These are phyloP conservation scores for Euglossa dilemma DNA, from an alignment of 1,140 invertebrate genomes.

Conservation along the genomic window DNA sequence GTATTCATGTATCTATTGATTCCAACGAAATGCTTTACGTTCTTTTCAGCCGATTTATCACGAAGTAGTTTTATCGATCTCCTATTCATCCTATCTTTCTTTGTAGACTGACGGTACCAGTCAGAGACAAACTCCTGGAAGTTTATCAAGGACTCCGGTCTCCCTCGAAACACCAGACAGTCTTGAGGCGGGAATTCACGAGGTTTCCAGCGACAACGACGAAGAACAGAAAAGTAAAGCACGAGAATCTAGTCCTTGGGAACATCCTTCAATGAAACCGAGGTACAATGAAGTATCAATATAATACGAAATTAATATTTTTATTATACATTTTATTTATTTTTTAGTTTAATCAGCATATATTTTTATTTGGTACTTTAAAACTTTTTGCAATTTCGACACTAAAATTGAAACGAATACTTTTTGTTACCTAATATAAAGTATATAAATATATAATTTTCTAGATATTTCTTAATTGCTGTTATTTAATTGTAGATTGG, in stretches of 20 bases:
- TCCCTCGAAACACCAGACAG: slow-evolving; percentile 74
- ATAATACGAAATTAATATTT: neutral
- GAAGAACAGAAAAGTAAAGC: slow-evolving; percentile 66
- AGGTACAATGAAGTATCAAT: slow-evolving; percentile 60
- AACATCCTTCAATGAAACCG: slow-evolving; percentile 67
- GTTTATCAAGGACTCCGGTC: slow-evolving; percentile 72
- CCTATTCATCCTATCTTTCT: slow-evolving; percentile 1
- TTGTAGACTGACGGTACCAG: slow-evolving; percentile 77
- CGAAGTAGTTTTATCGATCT: slow-evolving; percentile 2
- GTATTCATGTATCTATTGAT: neutral
- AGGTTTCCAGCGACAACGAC: slow-evolving; percentile 76
- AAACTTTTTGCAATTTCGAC: neutral
- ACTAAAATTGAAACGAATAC: too few species aligned
- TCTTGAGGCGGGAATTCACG: slow-evolving; percentile 70
- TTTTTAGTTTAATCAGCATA: too few species aligned
- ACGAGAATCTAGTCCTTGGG: slow-evolving; percentile 62
- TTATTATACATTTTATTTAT: neutral
- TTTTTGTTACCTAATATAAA: neutral
- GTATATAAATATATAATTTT: neutral
- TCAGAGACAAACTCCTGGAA: slow-evolving; percentile 73
- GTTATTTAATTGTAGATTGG: slow-evolving; percentile 46
- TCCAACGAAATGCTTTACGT: neutral
- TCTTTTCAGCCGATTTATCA: slow-evolving; percentile 5
- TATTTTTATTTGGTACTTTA: neutral
- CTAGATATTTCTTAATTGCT: neutral